phyloP scores from a whole-genome alignment of 2,797 vertebrate genomes.

The Miichthys miiuy region DNA sequence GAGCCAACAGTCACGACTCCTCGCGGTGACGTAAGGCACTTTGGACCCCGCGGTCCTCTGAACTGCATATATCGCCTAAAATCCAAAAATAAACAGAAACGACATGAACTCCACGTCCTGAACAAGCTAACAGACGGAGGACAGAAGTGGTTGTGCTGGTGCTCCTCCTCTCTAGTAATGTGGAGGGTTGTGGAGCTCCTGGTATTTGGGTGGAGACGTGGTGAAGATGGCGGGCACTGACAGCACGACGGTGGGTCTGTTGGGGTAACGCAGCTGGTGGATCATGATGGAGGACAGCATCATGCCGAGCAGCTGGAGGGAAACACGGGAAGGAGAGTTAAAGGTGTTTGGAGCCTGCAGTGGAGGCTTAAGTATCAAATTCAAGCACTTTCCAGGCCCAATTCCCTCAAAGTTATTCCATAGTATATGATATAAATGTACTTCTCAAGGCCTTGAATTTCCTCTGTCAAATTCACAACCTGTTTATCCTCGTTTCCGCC shows the following conservation, averaged over 20 bases:
- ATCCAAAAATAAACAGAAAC: neutral
- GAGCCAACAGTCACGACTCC: neutral
- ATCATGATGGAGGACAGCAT: conserved; percentile 68
- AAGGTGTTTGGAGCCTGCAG: neutral
- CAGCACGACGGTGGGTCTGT: conserved; percentile 28
- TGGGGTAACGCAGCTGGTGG: conserved; percentile 53
- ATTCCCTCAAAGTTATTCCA: no score
- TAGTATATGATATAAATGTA: no score
- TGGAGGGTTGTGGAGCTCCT: conserved; percentile 16
- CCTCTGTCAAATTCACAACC: no score
- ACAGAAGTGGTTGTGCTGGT: fast-evolving
- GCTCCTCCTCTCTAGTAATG: neutral
- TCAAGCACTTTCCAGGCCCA: no score
- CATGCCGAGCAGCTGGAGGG: conserved; percentile 67
- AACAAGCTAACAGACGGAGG: neutral
- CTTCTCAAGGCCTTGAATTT: no score
- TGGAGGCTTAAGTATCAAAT: no score
- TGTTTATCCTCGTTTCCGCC: no score
- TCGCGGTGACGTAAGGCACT: conserved; percentile 16
- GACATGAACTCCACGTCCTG: neutral
- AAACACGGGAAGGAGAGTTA: neutral
- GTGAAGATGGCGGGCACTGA: conserved; percentile 55
- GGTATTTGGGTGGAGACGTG: conserved; percentile 54
- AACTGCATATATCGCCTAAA: neutral
- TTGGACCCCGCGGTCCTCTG: neutral